A percentile compares a stretch with the other conserved stretches of the same genome.
Evolutionary conservation across 2,888 invertebrate genomes (phyloP).

Genomic region (Drosophila heteroneura): DNA sequence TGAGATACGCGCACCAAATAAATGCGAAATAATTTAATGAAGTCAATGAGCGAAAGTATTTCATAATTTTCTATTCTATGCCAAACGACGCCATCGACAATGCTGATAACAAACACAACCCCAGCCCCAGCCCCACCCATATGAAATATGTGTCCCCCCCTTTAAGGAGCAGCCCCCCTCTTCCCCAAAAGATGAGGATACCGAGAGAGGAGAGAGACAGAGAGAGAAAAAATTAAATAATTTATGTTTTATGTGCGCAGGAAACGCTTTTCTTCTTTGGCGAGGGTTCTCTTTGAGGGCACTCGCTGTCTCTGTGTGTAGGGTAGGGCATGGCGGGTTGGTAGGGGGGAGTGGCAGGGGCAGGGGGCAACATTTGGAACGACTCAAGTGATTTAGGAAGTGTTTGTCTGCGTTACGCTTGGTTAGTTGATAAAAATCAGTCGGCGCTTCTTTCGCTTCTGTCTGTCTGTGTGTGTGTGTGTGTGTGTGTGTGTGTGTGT

Average conservation of each 20-base stretch:
- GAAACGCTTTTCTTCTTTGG: slow-evolving; percentile 58
- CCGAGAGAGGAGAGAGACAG: not conserved
- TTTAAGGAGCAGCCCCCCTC: not conserved
- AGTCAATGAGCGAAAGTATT: slow-evolving; percentile 70
- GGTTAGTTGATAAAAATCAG: slow-evolving; percentile 84
- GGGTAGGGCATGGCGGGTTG: not conserved
- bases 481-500: not conserved
- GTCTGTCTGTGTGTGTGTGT: slow-evolving; percentile 11
- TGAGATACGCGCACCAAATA: slow-evolving; percentile 31
- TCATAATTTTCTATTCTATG: slow-evolving; percentile 70
- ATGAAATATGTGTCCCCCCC: slow-evolving; percentile 47
- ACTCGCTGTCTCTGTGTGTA: not conserved
- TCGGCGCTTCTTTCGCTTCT: slow-evolving; percentile 60
- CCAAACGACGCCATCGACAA: slow-evolving; percentile 66
- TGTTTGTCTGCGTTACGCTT: slow-evolving; percentile 84
- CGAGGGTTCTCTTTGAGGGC: slow-evolving; percentile 49
- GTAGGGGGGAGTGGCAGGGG: not conserved
- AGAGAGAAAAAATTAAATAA: slow-evolving; percentile 71
- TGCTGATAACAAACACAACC: slow-evolving; percentile 53
- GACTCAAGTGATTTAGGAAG: slow-evolving; percentile 83
- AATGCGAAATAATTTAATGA: slow-evolving; percentile 64
- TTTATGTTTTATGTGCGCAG: slow-evolving; percentile 79
- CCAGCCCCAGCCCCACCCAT: slow-evolving; percentile 26
- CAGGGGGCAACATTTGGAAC: slow-evolving; percentile 25
- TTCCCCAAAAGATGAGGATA: slow-evolving; percentile 1